Evolutionary conservation across 1,140 invertebrate genomes (phyloP).

Genomic region (Reticulitermes speratus): DNA sequence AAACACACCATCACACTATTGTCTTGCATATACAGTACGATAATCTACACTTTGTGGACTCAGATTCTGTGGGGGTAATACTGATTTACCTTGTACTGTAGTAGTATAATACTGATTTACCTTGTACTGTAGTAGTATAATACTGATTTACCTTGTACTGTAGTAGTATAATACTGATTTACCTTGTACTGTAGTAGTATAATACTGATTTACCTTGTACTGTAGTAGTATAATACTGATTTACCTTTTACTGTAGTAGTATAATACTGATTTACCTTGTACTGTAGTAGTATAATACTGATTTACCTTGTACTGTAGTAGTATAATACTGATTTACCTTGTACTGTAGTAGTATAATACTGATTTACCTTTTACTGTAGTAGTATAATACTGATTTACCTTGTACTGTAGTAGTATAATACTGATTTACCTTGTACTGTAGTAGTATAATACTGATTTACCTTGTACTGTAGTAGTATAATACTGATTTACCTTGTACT

Average conservation of each 20-base stretch:
- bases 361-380: conserved; percentile 72
- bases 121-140: conserved; percentile 79
- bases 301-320: no score
- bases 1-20: no score
- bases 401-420: no score
- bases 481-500: conserved; percentile 65
- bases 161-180: conserved; percentile 78
- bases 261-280: no score
- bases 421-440: conserved; percentile 68
- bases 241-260: conserved; percentile 78
- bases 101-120: conserved; percentile 77
- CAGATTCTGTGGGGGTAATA: no score
- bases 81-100: conserved; percentile 73
- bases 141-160: no score
- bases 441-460: conserved; percentile 50
- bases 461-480: no score
- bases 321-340: conserved; percentile 72
- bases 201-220: no score
- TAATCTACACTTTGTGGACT: no score
- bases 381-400: conserved; percentile 56
- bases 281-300: conserved; percentile 78
- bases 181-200: conserved; percentile 78
- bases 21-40: no score
- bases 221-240: conserved; percentile 79
- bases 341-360: no score